Percentiles rank a stretch among this genome's conserved stretches.
Evolutionary conservation across 2,113 vertebrate species (phyloP).

Genomic region (Equus przewalskii): DNA sequence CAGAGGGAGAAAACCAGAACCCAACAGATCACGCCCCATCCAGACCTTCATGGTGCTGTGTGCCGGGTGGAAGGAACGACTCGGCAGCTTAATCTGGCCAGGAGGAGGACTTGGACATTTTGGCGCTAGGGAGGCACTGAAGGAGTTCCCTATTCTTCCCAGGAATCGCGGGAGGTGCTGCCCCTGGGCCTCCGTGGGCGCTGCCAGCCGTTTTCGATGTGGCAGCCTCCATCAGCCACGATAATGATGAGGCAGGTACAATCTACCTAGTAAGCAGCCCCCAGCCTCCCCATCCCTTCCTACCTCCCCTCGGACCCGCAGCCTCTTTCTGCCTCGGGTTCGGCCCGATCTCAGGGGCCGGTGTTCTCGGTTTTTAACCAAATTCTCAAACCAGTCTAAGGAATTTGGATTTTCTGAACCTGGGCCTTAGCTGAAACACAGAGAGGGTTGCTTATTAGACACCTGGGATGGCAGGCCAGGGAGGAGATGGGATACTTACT

Average conservation of each 20-base stretch:
- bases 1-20: constrained; percentile 61
- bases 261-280: constrained; percentile 65
- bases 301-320: neutral
- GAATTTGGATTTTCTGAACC: neutral
- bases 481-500: neutral
- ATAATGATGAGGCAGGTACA: constrained; percentile 81
- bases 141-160: constrained; percentile 44
- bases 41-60: constrained; percentile 56
- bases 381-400: neutral
- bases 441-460: neutral
- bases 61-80: neutral
- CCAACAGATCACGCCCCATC: constrained; percentile 65
- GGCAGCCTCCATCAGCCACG: constrained; percentile 53
- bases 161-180: constrained; percentile 46
- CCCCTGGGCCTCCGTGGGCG: constrained; percentile 13
- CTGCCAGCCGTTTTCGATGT: constrained; percentile 38
- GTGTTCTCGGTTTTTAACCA: neutral
- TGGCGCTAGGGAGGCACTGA: neutral
- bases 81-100: neutral
- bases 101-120: neutral
- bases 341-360: neutral
- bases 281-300: neutral
- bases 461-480: neutral
- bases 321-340: neutral
- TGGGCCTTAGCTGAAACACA: neutral